These are phyloP conservation scores for Trachelus troglodyta DNA, from an alignment of 2,888 invertebrate genomes.

Conservation along the genomic window DNA sequence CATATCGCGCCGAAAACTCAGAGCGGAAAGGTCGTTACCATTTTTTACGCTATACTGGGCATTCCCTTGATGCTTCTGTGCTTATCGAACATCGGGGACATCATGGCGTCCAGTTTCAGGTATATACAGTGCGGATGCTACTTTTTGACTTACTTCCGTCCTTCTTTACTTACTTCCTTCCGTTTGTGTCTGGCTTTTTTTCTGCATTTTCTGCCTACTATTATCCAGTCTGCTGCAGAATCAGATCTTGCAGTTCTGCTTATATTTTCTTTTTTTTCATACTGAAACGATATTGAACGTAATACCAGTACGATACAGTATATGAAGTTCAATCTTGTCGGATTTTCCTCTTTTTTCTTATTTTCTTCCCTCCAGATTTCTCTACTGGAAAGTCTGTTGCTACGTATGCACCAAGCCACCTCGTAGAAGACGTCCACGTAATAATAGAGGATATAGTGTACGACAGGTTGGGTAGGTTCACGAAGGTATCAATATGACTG, in stretches of 20 bases:
- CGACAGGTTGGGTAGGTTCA: conserved; percentile 57
- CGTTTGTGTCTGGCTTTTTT: no score
- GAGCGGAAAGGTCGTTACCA: conserved; percentile 93
- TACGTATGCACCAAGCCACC: conserved; percentile 88
- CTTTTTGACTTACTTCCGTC: no score
- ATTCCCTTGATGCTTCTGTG: conserved; percentile 96
- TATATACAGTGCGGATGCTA: conserved; percentile 37
- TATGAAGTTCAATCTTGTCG: no score
- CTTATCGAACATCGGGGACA: conserved; percentile 92
- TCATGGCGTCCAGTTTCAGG: conserved; percentile 93
- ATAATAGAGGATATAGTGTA: conserved; percentile 59
- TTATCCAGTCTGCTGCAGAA: no score
- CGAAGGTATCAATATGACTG: not conserved
- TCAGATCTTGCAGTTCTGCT: no score
- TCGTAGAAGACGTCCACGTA: conserved; percentile 69
- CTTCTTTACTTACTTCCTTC: no score
- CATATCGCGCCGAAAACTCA: conserved; percentile 95
- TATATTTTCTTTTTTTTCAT: no score
- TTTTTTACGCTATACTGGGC: conserved; percentile 94
- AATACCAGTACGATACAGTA: no score
- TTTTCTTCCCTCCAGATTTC: conserved; percentile 70
- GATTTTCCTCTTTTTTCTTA: conserved; percentile 14
- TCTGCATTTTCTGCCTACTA: no score
- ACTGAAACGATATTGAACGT: no score
- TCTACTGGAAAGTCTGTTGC: conserved; percentile 95